phyloP scores from a whole-genome alignment of 2,113 vertebrate genomes.

The Ptilonorhynchus violaceus region DNA sequence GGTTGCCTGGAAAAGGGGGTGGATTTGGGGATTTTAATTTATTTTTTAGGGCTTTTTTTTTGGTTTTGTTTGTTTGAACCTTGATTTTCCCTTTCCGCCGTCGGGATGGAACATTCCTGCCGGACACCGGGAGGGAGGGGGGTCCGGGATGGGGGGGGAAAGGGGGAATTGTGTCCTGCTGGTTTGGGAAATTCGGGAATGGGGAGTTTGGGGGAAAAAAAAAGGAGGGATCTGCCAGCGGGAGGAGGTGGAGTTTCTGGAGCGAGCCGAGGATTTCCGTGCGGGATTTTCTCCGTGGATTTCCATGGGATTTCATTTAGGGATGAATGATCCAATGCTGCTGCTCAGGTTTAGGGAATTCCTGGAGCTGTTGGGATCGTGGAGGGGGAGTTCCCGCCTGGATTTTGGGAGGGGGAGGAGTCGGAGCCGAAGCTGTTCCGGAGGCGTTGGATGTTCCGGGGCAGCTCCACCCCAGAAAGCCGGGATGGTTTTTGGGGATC shows the following conservation, averaged over 20 bases:
- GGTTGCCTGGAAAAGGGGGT: neutral
- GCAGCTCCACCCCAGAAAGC: neutral
- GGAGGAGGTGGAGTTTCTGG: neutral
- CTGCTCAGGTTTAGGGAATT: neutral
- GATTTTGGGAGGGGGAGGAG: neutral
- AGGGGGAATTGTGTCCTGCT: neutral
- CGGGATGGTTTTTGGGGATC: neutral
- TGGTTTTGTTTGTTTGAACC: neutral
- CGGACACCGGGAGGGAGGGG: neutral
- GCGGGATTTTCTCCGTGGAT: neutral
- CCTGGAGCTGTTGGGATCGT: neutral
- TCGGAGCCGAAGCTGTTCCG: neutral
- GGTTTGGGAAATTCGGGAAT: fast-evolving
- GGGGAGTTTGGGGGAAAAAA: neutral
- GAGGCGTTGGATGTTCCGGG: neutral
- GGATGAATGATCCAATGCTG: neutral
- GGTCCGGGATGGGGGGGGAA: neutral
- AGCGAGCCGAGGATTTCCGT: neutral
- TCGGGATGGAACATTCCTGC: neutral
- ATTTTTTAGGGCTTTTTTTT: neutral
- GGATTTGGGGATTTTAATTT: slow-evolving; percentile 43
- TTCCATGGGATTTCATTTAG: neutral
- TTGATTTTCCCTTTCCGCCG: neutral
- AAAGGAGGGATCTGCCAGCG: neutral
- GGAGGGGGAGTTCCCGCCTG: neutral